phyloP scores from a whole-genome alignment of 2,888 invertebrate genomes.

The Scrobipalpa atriplicella region DNA sequence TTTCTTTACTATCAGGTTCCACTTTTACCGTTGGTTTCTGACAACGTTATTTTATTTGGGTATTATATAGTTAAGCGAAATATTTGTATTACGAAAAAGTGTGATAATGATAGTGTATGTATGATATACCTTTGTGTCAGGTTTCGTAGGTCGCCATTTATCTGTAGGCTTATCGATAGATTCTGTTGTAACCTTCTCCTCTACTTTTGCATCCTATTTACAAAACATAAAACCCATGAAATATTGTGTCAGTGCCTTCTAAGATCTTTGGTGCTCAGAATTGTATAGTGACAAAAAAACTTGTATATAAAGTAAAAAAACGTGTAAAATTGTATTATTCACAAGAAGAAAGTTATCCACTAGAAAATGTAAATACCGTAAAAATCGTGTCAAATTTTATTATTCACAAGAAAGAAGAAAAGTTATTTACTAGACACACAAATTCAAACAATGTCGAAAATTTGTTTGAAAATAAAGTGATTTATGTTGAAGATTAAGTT shows the following conservation, averaged over 20 bases:
- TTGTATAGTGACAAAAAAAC: neutral
- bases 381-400: conserved; percentile 22
- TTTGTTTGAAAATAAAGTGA: conserved; percentile 43
- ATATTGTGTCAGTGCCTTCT: conserved; percentile 28
- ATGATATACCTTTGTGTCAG: conserved; percentile 58
- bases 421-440: conserved; percentile 62
- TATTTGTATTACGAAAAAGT: conserved; percentile 3
- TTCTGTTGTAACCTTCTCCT: conserved; percentile 58
- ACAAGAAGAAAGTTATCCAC: conserved; percentile 54
- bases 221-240: conserved; percentile 54
- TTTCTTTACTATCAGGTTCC: conserved; percentile 59
- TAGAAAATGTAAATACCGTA: conserved; percentile 38
- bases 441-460: conserved; percentile 47
- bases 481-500: conserved; percentile 27
- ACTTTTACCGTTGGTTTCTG: conserved; percentile 58
- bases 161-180: conserved; percentile 67
- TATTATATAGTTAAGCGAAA: neutral
- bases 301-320: neutral
- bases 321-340: conserved; percentile 22
- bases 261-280: neutral
- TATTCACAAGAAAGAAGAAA: conserved; percentile 30
- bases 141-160: conserved; percentile 75
- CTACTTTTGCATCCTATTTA: conserved; percentile 68
- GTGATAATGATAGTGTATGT: conserved; percentile 42
- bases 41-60: conserved; percentile 29